Percentiles rank a stretch among this genome's conserved stretches.
Evolutionary conservation across 2,797 vertebrate species (phyloP).

Genomic region (Poeciliopsis presidionis): DNA sequence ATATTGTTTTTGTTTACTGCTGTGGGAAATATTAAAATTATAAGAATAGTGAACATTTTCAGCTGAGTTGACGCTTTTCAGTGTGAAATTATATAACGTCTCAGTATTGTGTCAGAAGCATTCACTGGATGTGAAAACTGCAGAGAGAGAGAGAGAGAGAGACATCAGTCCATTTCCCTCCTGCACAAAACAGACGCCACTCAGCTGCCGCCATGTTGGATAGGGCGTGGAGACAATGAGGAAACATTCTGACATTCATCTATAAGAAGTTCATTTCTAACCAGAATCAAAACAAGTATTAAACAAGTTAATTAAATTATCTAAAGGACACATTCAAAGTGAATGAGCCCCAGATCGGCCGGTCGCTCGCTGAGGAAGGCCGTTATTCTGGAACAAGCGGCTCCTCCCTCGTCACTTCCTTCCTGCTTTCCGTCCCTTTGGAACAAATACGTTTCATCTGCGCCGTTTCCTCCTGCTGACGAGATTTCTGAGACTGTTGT

Average conservation of each 20-base stretch:
- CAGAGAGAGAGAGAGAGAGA: conserved; percentile 13
- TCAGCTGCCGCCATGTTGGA: conserved; percentile 21
- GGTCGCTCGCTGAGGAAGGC: conserved; percentile 1
- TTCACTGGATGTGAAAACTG: conserved; percentile 13
- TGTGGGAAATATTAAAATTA: not conserved
- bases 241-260: conserved; percentile 12
- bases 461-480: conserved; percentile 13
- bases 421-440: conserved; percentile 40
- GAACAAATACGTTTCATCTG: conserved; percentile 38
- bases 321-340: not conserved
- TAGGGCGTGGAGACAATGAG: not conserved
- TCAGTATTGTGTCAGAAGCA: conserved; percentile 7
- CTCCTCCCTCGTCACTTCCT: conserved; percentile 36
- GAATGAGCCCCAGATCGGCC: not conserved
- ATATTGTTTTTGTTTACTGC: not conserved
- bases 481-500: not conserved
- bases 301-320: not conserved
- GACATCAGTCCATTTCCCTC: conserved; percentile 9
- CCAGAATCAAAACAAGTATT: not conserved
- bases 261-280: conserved; percentile 8
- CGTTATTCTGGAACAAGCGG: conserved; percentile 18
- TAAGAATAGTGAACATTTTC: conserved; percentile 17
- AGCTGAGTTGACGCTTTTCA: conserved; percentile 22
- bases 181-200: conserved; percentile 13
- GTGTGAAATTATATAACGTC: conserved; percentile 53